phyloP scores from a whole-genome alignment of 2,797 vertebrate species.

The Apogon talboti region DNA sequence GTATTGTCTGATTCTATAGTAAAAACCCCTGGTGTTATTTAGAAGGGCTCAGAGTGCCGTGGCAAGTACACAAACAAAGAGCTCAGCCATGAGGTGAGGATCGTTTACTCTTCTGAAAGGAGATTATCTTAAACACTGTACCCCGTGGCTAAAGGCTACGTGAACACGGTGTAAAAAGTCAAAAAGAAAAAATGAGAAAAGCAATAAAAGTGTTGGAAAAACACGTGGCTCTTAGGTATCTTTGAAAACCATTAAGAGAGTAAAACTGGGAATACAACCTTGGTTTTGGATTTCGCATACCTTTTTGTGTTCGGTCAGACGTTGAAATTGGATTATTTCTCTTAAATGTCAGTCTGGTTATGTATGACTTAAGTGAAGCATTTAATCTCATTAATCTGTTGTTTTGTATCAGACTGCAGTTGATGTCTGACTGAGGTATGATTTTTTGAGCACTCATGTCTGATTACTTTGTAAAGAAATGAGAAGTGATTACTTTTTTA shows the following conservation, averaged over 20 bases:
- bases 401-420: no score
- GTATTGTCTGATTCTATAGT: constrained; percentile 12
- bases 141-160: constrained; percentile 6
- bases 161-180: constrained; percentile 9
- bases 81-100: constrained; percentile 17
- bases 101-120: constrained; percentile 27
- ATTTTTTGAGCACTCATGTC: neutral
- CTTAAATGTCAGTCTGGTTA: no score
- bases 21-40: constrained; percentile 8
- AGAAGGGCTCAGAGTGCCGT: neutral
- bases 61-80: constrained; percentile 32
- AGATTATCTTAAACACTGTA: constrained; percentile 7
- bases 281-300: neutral
- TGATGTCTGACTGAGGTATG: neutral
- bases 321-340: no score
- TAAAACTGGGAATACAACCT: constrained; percentile 19
- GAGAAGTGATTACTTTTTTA: no score
- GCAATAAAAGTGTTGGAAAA: constrained; percentile 15
- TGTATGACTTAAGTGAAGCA: no score
- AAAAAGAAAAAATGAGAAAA: neutral
- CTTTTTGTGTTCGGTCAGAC: no score
- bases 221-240: neutral
- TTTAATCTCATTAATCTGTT: no score
- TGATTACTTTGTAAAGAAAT: neutral
- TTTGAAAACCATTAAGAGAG: constrained; percentile 10